Evolutionary conservation across 2,113 vertebrate genomes (phyloP).

Genomic region (Myotis brandtii): DNA sequence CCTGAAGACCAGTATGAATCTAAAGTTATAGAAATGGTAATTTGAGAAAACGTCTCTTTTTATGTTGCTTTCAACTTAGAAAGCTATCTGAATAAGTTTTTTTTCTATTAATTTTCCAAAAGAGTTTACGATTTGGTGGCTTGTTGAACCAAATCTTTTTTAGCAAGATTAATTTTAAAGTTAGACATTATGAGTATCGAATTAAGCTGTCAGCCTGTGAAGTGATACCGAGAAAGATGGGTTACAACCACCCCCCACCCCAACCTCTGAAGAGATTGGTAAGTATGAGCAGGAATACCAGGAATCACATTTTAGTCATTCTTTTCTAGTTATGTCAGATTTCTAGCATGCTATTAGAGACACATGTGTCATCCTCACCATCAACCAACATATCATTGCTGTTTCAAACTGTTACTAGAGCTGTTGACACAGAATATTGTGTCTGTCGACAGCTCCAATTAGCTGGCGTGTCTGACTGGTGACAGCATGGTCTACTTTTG

Average conservation of each 20-base stretch:
- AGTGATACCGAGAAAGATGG: conserved; percentile 83
- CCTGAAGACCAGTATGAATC: not conserved
- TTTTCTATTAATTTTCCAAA: conserved; percentile 55
- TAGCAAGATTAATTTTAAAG: conserved; percentile 85
- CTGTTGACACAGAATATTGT: conserved; percentile 92
- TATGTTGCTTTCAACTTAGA: conserved; percentile 52
- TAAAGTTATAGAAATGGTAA: conserved; percentile 47
- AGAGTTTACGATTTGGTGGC: conserved; percentile 73
- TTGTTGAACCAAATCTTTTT: conserved; percentile 83
- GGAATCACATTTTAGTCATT: conserved; percentile 87
- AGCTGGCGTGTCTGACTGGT: conserved; percentile 90
- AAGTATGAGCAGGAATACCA: conserved; percentile 77
- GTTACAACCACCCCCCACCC: conserved; percentile 66
- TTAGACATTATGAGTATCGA: conserved; percentile 83
- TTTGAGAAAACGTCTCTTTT: conserved; percentile 46
- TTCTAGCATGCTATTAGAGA: conserved; percentile 90
- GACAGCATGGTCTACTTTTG: conserved; percentile 91
- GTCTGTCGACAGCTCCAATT: conserved; percentile 93
- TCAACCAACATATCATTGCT: conserved; percentile 92
- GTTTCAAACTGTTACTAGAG: conserved; percentile 91
- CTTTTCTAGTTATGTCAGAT: conserved; percentile 90
- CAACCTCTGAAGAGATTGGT: conserved; percentile 50
- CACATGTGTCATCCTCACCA: conserved; percentile 89
- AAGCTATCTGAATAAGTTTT: conserved; percentile 54
- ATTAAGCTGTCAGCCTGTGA: conserved; percentile 87